Base-by-base conservation (phyloP, 2,797 vertebrate species). In the Leptatherina wallacei region DNA sequence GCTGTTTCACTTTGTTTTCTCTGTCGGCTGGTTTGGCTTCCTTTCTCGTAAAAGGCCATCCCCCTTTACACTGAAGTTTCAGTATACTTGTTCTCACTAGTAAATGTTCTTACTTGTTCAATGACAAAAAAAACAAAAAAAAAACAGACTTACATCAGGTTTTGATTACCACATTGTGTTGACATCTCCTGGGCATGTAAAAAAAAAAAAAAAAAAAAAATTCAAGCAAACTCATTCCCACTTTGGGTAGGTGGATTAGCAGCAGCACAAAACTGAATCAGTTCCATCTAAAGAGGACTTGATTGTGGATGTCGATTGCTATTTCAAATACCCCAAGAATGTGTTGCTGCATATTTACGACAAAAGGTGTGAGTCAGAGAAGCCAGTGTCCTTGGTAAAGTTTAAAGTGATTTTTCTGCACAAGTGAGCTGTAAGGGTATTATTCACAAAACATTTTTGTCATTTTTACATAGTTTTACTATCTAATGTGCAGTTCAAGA, bases 1-100 rank as follows among this genome's bases (percentile, higher is more conserved):
- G 70, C 78, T 77, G 49, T 78, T 68, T 80, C 36, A 49, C 81
- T 61, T 40, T 51, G 38, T 58, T 75, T 49, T 35, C 30, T 38
- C 36, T 58, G 70, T 47, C 38, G 47, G 58, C 54, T 9, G 14
- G 44, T 56, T 55, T 65, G 71, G 30, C 55, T 54, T 33, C 52
- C 20, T 42, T 54, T 64, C 55, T 73, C 49, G 65, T 49, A 20
- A 54, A 10, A 60, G 79, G 49, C 65, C 82, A 58, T 22, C 42
- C 49, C n/a, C 69, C 57, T 77, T 69, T 60, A 69, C 40, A 38
- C 65, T 61, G 18, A 54, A 66, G 65, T 59, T 40, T 24, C 60
- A 69, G 44, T 2, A 38, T 22, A 20, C 63, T 38, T 74, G 56
- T 81, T 75, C 67, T 65, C 38, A 18, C 62, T 29, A 22, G 38